Base-by-base conservation (phyloP, 1,140 invertebrate genomes). In the Drosophila murphyi region DNA sequence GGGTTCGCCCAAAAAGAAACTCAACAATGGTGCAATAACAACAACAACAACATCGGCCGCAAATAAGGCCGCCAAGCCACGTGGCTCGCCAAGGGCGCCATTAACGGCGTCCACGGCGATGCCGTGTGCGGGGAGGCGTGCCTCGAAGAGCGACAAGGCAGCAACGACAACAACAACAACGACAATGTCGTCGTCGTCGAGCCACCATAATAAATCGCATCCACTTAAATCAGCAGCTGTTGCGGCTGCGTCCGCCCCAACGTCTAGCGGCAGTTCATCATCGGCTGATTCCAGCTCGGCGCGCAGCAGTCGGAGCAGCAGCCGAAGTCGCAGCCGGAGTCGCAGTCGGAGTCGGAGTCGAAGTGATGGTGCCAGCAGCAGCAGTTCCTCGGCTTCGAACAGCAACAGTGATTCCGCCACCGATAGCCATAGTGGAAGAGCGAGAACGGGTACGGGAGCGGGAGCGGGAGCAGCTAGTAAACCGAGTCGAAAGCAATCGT, bases 211-310 rank as follows among this genome's bases (percentile, higher is more conserved):
- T 50, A 87, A 73, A 72, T 55, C 65, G 20, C 74, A 51, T 41
- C 7, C 39, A 7, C 39, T n/a, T 43, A 74, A 62, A 71, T 56
- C 72, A 28, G 20, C 62, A 29, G 43, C 10, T 50, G 61, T 39
- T 56, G 34, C 71, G 43, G 0, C 65, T 54, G 41, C 85, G 85
- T 85, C 85, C 85, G 88, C 85, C 86, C 56, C 57, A 81, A 76
- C 85, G 85, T 81, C 80, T 10, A 89, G 85, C 85, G 85, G 85
- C 86, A 89, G 78, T 37, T 85, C 86, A 59, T 89, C 85, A 89
- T 89, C 85, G 67, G 80, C 60, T 89, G 86, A 89, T 89, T 81
- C 86, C 74, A 85, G 81, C 69, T 90, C 85, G 85, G 62, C 78
- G 85, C 78, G 70, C 28, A 78, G 57, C 3, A 72, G 60, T 3